phyloP scores from a whole-genome alignment of 2,888 invertebrate genomes.

The Carterocephalus palaemon region DNA sequence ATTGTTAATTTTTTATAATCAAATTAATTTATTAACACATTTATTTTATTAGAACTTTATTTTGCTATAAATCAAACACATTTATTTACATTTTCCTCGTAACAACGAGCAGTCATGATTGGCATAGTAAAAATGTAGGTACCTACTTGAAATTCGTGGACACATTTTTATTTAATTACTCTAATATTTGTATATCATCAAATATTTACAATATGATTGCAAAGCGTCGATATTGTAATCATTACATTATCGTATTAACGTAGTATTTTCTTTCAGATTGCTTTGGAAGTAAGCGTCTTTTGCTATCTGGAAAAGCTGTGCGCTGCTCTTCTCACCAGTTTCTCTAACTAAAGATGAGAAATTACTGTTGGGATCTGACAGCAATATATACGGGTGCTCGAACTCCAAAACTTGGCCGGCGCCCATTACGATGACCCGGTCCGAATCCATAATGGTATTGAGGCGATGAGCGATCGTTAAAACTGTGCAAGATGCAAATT shows the following conservation, averaged over 20 bases:
- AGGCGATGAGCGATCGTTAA: conserved; percentile 94
- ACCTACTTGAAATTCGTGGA: too few relatives aligned
- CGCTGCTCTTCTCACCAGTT: conserved; percentile 78
- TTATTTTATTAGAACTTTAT: too few relatives aligned
- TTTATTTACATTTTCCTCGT: not conserved
- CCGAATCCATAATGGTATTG: conserved; percentile 94
- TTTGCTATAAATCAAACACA: too few relatives aligned
- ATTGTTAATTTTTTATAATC: not conserved
- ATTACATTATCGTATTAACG: conserved; percentile 36
- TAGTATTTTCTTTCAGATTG: conserved; percentile 53
- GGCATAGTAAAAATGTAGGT: too few relatives aligned
- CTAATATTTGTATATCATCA: conserved; percentile 5
- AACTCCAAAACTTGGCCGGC: conserved; percentile 81
- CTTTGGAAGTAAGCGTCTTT: conserved; percentile 62
- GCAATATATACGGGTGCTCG: conserved; percentile 80
- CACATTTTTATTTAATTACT: too few relatives aligned
- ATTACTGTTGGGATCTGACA: conserved; percentile 73
- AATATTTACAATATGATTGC: conserved; percentile 1
- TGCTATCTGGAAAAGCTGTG: conserved; percentile 67
- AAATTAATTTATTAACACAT: not conserved
- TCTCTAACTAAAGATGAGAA: conserved; percentile 79
- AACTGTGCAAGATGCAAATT: conserved; percentile 90
- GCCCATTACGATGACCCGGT: conserved; percentile 85
- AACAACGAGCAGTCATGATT: too few relatives aligned
- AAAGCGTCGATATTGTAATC: conserved; percentile 1